A percentile compares a stretch with the other conserved stretches of the same genome.
Conservation (phyloP, 2,797 vertebrate species). For the Schizopygopsis malacanthus region DNA sequence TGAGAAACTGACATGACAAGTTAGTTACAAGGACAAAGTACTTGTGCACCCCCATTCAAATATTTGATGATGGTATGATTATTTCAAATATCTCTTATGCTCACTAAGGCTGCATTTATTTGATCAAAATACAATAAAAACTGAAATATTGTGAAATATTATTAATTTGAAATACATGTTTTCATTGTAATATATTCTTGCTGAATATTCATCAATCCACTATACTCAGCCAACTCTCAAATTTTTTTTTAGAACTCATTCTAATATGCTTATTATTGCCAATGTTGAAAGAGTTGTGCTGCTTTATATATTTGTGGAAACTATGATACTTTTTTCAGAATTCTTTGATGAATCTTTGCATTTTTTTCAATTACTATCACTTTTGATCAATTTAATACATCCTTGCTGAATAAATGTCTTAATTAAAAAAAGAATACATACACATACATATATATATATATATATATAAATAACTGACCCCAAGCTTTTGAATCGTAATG, state of each 20-base stretch:
- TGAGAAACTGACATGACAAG: neutral
- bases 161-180: neutral
- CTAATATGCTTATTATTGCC: neutral
- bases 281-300: neutral
- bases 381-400: neutral
- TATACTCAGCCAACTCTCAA: neutral
- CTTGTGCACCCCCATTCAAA: neutral
- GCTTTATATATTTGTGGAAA: neutral
- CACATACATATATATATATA: no score
- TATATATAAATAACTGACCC: no score
- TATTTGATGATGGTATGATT: neutral
- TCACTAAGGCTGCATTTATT: neutral
- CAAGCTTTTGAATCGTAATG: neutral
- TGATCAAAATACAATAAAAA: neutral
- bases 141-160: neutral
- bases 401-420: neutral
- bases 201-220: neutral
- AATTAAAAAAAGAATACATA: neutral
- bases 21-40: slow-evolving; percentile 23
- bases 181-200: neutral
- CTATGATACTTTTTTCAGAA: neutral
- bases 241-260: neutral
- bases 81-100: neutral
- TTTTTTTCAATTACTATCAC: neutral
- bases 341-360: neutral